phyloP scores from a whole-genome alignment of 2,888 invertebrate genomes.

The Tenthredo mesomela region DNA sequence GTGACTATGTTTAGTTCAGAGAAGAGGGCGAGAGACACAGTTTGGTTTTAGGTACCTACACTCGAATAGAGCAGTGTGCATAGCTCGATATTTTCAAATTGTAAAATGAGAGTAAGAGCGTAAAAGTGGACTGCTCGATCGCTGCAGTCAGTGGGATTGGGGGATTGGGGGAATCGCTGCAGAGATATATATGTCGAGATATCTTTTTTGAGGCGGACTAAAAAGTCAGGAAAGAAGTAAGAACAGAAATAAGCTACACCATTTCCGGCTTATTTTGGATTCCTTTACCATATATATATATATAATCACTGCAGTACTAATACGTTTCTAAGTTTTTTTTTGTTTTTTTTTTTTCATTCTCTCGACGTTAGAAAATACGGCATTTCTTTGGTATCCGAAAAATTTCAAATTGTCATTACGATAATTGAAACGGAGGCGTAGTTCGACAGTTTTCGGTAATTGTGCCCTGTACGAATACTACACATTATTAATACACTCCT shows the following conservation, averaged over 20 bases:
- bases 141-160: too few relatives aligned
- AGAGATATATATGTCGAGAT: slow-evolving; percentile 1
- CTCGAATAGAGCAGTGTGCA: background rate
- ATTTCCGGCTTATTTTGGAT: slow-evolving; percentile 23
- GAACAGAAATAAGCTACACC: slow-evolving; percentile 30
- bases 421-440: background rate
- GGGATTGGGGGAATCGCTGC: background rate
- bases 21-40: background rate
- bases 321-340: background rate
- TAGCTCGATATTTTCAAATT: slow-evolving; percentile 25
- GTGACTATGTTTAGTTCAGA: slow-evolving; percentile 32
- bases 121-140: background rate
- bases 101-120: background rate
- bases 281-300: too few relatives aligned
- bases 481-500: background rate
- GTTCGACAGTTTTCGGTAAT: background rate
- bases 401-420: background rate
- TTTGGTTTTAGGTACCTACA: background rate
- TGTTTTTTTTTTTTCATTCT: background rate
- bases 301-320: too few relatives aligned
- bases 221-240: slow-evolving; percentile 14
- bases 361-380: background rate
- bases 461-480: background rate
- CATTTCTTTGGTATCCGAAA: background rate
- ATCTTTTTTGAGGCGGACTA: background rate